Evolutionary conservation across 2,113 vertebrate species (phyloP), one percentile per base, ranked within the genome.

Genomic region (Hippolais icterina): DNA sequence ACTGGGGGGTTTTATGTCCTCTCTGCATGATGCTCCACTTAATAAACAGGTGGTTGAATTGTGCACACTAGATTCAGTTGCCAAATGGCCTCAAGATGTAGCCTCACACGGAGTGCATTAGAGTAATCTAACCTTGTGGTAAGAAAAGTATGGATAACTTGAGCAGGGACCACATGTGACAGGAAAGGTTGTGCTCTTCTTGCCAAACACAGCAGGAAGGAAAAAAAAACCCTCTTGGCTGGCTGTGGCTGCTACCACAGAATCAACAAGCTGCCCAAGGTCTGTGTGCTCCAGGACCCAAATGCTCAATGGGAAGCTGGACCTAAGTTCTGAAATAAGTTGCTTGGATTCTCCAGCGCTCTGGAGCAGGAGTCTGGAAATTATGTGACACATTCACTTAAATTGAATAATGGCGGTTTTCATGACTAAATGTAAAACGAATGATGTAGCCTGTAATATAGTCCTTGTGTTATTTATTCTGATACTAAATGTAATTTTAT

Each of bases 41-140:
- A 96, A 97, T 97, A 97, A 97, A 96, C 94, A 97, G 96, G 94
- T 96, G 94, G 96, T 92, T 94, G 92, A 93, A 93, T 96, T 83
- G 80, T 89, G 72, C 65, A 86, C 72, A 81, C 52, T 81, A 46
- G 86, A 63, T 92, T 94, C 83, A 50, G 80, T 96, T 97, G 93
- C 96, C 96, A 97, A 97, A 97, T 97, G 88, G 92, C 92, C 94
- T 97, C 96, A 97, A 96, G 96, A 96, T 96, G 96, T 88, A 97
- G 94, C 86, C 93, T 96, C 96, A 96, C 94, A 95, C 65, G n/a
- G 94, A 96, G 93, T 75, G 80, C 92, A 96, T 96, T 96, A 96
- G 41, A 64, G 92, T 88, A 96, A 96, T 94, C 88, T 90, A 97
- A 94, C 88, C 83, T 95, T 96, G 90, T 83, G 92, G 96, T 90